Base-by-base conservation (phyloP, 2,797 vertebrate genomes). In the Neopelma chrysocephalum region DNA sequence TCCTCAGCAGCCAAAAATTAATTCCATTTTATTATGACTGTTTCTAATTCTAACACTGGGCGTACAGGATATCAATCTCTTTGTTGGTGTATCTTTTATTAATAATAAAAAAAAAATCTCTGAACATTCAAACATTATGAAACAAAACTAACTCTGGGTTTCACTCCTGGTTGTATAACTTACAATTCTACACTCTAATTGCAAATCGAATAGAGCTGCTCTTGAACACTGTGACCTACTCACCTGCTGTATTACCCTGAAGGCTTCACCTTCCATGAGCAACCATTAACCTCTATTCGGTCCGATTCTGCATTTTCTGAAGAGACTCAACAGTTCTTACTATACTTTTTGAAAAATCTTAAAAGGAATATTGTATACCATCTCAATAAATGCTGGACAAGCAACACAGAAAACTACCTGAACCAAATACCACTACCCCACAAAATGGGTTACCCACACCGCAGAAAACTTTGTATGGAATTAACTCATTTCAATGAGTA, bases 271-370 rank as follows among this genome's bases (percentile, higher is more conserved):
- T 91, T 94, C 20, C 50, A 89, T 73, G 94, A 97, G 96, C 18
- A 90, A 94, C 64, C 80, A 92, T 96, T 95, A 97, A 97, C 89
- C 87, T 96, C 66, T n/a, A 47, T 72, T 90, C 23, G 65, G 62
- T 78, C 68, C 16, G 34, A 68, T 92, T 84, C 82, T 26, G 51
- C 43, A 66, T 75, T 94, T 92, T 94, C 89, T 81, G 89, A 96
- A 95, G 83, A 82, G 79, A 95, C 51, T 17, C 42, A 53, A 92
- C 25, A 93, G 73, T 92, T 93, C 89, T 82, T 91, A 92, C 82
- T 75, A 94, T 31, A 85, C 78, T 89, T 89, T 91, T 17, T 88
- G 75, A 87, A 93, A 71, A 96, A 57, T 85, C 61, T 71, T 73
- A 53, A 9, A 13, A 51, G 65, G 78, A 90, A 36, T 66, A 45